A percentile compares a stretch with the other conserved stretches of the same genome.
Evolutionary conservation across 2,888 invertebrate species (phyloP).

Genomic region (Eustalomyia histrio): DNA sequence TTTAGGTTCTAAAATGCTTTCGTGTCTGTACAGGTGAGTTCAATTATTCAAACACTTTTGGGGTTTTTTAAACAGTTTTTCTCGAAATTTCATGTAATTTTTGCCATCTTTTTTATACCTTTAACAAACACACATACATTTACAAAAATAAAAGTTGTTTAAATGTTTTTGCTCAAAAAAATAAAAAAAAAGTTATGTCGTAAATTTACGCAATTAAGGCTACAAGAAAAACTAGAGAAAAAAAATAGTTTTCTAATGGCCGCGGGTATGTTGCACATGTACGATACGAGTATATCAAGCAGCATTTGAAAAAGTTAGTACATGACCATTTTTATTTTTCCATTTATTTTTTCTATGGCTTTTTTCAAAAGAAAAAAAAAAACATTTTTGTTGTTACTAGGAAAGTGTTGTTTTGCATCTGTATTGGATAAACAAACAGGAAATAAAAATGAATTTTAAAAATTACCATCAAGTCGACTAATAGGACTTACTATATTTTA

Average conservation of each 20-base stretch:
- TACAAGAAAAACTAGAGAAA: conserved; percentile 23
- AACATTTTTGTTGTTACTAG: conserved; percentile 5
- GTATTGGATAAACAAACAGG: conserved; percentile 50
- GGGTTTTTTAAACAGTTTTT: conserved; percentile 21
- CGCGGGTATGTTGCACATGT: conserved; percentile 57
- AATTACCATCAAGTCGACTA: conserved; percentile 31
- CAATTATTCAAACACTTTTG: conserved; percentile 59
- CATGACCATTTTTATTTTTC: conserved; percentile 49
- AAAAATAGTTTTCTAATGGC: conserved; percentile 63
- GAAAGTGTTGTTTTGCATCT: conserved; percentile 49
- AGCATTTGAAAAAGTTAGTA: conserved; percentile 45
- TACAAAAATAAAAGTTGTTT: conserved; percentile 46
- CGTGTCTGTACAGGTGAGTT: conserved; percentile 56
- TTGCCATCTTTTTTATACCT: conserved; percentile 22
- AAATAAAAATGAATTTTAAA: conserved; percentile 24
- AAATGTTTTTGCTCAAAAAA: conserved; percentile 38
- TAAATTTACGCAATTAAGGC: conserved; percentile 66
- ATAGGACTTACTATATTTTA: neutral
- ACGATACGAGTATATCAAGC: conserved; percentile 46
- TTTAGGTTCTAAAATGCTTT: conserved; percentile 40
- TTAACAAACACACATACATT: conserved; percentile 9
- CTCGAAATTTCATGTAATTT: conserved; percentile 20
- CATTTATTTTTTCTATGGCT: neutral
- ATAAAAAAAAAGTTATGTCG: conserved; percentile 56
- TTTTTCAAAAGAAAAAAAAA: neutral